phyloP scores from a whole-genome alignment of 2,888 invertebrate genomes.

The Anarsia innoxiella region DNA sequence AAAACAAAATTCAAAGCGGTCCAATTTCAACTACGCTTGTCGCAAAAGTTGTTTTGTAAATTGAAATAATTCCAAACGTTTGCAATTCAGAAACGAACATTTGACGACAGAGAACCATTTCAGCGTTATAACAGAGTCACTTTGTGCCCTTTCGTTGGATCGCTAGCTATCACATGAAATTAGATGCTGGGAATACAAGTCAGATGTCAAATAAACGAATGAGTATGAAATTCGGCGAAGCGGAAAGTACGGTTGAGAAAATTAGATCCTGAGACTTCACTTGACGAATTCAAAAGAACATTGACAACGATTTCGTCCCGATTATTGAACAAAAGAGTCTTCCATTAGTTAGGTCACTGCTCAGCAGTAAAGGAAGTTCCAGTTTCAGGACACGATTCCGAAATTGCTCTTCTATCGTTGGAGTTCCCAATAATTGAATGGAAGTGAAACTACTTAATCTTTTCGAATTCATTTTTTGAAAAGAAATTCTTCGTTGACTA shows the following conservation, averaged over 20 bases:
- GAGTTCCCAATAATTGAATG: too few species aligned
- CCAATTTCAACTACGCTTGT: neutral
- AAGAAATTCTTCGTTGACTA: too few species aligned
- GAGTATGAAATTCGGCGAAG: conserved; percentile 1
- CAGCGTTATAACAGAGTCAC: conserved; percentile 2
- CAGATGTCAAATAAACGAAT: neutral
- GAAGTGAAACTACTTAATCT: too few species aligned
- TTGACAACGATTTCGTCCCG: conserved; percentile 1
- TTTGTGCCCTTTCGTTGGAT: conserved; percentile 6
- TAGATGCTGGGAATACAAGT: conserved; percentile 6
- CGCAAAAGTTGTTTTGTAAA: conserved; percentile 7
- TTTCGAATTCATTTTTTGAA: too few species aligned
- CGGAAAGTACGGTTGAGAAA: neutral
- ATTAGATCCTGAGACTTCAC: neutral
- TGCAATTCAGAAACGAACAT: conserved; percentile 2
- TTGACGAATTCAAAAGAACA: neutral
- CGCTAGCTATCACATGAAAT: conserved; percentile 9
- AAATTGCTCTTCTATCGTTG: too few species aligned
- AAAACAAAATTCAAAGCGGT: neutral
- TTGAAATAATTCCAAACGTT: conserved; percentile 6
- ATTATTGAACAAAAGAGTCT: neutral
- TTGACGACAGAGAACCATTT: conserved; percentile 7
- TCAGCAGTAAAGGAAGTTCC: neutral
- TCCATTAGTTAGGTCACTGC: conserved; percentile 1
- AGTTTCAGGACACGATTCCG: neutral